Evolutionary conservation across 2,888 invertebrate species (phyloP).

Genomic region (Eupithecia subfuscata): DNA sequence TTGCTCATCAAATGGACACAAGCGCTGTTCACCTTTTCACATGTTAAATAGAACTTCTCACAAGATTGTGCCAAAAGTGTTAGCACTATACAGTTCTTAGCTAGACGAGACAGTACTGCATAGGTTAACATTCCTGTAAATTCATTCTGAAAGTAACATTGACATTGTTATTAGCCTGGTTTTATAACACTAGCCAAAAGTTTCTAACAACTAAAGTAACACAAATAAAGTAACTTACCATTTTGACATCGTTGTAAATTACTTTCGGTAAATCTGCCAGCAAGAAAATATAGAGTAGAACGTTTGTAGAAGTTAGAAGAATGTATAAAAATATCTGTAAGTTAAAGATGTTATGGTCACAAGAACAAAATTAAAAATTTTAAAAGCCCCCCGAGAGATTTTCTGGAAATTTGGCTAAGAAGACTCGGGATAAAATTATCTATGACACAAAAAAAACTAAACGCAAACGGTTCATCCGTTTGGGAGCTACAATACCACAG

Average conservation of each 20-base stretch:
- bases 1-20: neutral
- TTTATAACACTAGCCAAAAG: neutral
- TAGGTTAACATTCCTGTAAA: neutral
- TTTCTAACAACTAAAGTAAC: too few species aligned
- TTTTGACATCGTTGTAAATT: neutral
- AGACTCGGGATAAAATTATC: too few species aligned
- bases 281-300: neutral
- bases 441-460: too few species aligned
- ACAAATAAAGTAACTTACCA: neutral
- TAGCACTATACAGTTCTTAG: neutral
- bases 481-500: too few species aligned
- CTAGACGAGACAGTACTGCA: neutral
- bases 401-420: too few species aligned
- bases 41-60: conserved; percentile 2
- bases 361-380: too few species aligned
- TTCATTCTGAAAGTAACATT: neutral
- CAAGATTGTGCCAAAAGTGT: neutral
- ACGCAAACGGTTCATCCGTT: too few species aligned
- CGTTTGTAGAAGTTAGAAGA: neutral
- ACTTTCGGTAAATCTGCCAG: neutral
- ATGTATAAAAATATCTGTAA: conserved; percentile 7
- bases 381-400: too few species aligned
- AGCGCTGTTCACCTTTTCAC: neutral
- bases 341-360: neutral
- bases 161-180: neutral